These are phyloP conservation scores for Listrodromus nycthemerus DNA, from an alignment of 2,888 invertebrate genomes.

Conservation along the genomic window DNA sequence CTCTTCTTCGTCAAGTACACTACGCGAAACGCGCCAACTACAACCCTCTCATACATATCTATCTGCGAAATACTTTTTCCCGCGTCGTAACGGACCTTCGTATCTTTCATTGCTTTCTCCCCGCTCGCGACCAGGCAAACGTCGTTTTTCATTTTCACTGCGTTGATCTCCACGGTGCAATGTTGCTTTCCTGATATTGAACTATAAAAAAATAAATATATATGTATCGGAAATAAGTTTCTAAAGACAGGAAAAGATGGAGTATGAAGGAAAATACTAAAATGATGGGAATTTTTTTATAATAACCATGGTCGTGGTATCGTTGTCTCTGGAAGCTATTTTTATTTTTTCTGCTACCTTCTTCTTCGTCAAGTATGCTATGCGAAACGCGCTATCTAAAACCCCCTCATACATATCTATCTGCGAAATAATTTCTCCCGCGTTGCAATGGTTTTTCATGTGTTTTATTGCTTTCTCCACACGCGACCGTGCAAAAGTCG, in stretches of 20 bases:
- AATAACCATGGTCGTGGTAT: no score
- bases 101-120: not conserved
- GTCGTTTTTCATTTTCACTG: conserved; percentile 12
- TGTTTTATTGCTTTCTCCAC: not conserved
- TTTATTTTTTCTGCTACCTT: not conserved
- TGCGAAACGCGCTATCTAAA: not conserved
- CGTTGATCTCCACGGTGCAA: not conserved
- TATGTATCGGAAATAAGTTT: no score
- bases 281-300: no score
- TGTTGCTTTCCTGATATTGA: not conserved
- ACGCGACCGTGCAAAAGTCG: conserved; percentile 4
- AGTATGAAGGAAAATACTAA: no score
- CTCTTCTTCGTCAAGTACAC: not conserved
- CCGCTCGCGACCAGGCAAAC: conserved; percentile 5
- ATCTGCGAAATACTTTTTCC: conserved; percentile 19
- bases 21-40: not conserved
- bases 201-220: not conserved
- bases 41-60: not conserved
- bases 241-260: no score
- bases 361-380: not conserved
- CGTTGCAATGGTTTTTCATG: conserved; percentile 7
- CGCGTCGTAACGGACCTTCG: conserved; percentile 17
- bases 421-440: conserved; percentile 3
- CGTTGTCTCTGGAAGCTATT: not conserved
- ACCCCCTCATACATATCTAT: not conserved